Conservation (phyloP, 2,113 vertebrate genomes). For the Neoarius graeffei region DNA sequence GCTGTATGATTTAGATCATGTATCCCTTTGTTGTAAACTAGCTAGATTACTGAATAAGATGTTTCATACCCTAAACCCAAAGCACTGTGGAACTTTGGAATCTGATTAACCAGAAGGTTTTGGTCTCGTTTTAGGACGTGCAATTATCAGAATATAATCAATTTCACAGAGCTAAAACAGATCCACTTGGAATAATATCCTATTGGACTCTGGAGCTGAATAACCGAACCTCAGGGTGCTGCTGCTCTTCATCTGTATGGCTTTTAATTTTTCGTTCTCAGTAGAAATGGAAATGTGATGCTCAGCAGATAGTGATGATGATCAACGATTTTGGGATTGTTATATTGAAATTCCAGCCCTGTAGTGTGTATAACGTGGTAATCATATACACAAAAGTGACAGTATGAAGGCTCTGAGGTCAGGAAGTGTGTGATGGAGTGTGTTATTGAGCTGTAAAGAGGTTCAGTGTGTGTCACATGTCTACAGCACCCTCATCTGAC, state of each 20-base stretch:
- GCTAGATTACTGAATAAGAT: background rate
- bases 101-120: background rate
- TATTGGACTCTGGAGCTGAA: background rate
- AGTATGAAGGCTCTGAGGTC: background rate
- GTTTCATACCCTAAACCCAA: background rate
- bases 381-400: background rate
- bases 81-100: background rate
- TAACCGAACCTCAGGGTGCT: background rate
- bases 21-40: background rate
- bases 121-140: too few relatives aligned
- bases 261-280: too few relatives aligned
- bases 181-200: too few relatives aligned
- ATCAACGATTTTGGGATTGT: background rate
- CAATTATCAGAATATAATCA: too few relatives aligned
- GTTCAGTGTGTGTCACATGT: background rate
- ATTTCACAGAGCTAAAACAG: too few relatives aligned
- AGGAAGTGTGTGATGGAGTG: background rate
- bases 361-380: background rate
- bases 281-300: too few relatives aligned
- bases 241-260: too few relatives aligned
- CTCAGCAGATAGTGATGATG: too few relatives aligned
- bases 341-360: background rate
- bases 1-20: background rate
- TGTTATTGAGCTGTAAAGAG: background rate
- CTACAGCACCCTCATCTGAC: constrained; percentile 51